Evolutionary conservation across 1,140 invertebrate genomes (phyloP).

Genomic region (Pentalonia nigronervosa): DNA sequence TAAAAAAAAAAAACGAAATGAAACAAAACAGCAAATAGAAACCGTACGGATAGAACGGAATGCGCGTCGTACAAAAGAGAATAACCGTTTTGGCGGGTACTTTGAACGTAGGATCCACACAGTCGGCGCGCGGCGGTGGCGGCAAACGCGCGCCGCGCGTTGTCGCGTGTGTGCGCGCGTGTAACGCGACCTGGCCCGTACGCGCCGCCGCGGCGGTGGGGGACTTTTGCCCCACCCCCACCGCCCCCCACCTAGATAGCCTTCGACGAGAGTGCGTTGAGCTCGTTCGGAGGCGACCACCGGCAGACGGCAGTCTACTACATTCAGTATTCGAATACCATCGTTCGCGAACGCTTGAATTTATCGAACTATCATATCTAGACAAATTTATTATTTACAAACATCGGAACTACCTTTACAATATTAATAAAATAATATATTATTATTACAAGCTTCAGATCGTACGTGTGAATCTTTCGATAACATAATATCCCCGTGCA

Average conservation of each 20-base stretch:
- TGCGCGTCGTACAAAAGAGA: conserved; percentile 53
- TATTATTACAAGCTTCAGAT: background rate
- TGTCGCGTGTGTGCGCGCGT: background rate
- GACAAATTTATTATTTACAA: conserved; percentile 13
- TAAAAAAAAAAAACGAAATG: background rate
- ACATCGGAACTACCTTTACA: background rate
- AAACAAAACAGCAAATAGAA: conserved; percentile 20
- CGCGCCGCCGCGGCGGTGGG: conserved; percentile 25
- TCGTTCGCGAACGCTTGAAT: background rate
- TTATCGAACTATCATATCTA: background rate
- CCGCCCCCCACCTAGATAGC: background rate
- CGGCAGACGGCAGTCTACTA: conserved; percentile 27
- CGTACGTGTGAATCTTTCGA: background rate
- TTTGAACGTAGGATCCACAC: conserved; percentile 40
- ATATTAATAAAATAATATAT: background rate
- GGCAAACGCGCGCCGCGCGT: background rate
- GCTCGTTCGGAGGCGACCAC: conserved; percentile 51
- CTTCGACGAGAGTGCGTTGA: conserved; percentile 47
- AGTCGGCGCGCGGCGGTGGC: background rate
- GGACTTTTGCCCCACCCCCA: background rate
- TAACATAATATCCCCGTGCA: background rate
- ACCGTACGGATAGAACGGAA: conserved; percentile 45
- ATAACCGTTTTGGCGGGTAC: conserved; percentile 56
- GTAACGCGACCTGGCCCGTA: background rate
- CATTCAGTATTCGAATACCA: background rate